These are phyloP conservation scores for Pocillopora meandrina DNA, from an alignment of 92 coral and sea anemone genomes.

Conservation along the genomic window DNA sequence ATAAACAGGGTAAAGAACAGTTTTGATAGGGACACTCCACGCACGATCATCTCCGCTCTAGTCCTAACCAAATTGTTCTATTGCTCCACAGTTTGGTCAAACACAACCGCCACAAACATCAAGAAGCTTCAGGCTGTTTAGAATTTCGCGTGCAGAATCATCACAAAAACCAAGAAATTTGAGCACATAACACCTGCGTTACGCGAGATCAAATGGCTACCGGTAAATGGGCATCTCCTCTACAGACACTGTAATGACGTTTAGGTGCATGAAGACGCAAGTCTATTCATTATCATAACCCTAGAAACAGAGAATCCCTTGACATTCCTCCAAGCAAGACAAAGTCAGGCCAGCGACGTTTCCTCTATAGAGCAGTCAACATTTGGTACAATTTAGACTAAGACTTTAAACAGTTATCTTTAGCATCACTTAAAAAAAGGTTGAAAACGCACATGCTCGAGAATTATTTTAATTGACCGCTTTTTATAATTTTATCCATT, in stretches of 20 bases:
- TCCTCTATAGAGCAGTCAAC: neutral
- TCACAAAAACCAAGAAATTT: constrained; percentile 30
- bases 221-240: no score
- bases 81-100: neutral
- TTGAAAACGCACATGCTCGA: constrained; percentile 16
- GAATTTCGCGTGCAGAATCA: constrained; percentile 34
- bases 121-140: constrained; percentile 33
- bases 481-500: neutral
- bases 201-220: no score
- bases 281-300: constrained; percentile 13
- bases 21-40: no score
- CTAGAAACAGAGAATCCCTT: neutral
- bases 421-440: neutral
- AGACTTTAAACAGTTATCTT: constrained; percentile 14
- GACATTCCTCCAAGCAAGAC: neutral
- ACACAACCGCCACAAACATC: constrained; percentile 40
- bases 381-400: constrained; percentile 20
- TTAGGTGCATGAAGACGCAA: constrained; percentile 20
- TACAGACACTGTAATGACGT: constrained; percentile 46
- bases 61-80: no score
- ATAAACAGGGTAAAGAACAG: no score
- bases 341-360: constrained; percentile 26
- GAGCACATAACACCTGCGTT: constrained; percentile 28
- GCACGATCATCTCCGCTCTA: no score
- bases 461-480: neutral